These are phyloP conservation scores for Anthopleura sola DNA, from an alignment of 64 coral and sea anemone species.

Conservation along the genomic window DNA sequence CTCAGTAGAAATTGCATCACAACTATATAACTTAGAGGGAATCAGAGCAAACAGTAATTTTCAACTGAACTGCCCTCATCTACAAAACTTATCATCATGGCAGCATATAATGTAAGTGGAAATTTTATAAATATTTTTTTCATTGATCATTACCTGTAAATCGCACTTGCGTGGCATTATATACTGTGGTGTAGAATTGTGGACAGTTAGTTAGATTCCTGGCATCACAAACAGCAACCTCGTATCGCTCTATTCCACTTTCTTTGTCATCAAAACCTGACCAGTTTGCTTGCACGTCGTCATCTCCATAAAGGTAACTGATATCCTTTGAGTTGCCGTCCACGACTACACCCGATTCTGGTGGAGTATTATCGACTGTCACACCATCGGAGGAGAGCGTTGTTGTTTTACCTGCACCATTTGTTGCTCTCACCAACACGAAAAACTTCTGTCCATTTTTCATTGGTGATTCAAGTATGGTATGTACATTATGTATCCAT, in stretches of 20 bases:
- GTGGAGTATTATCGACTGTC: constrained; percentile 71
- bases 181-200: constrained; percentile 44
- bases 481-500: constrained; percentile 29
- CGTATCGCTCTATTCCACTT: constrained; percentile 70
- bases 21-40: no score
- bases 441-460: constrained; percentile 66
- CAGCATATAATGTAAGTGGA: no score
- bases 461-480: constrained; percentile 34
- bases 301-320: constrained; percentile 53
- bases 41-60: no score
- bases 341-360: constrained; percentile 52
- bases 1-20: background rate
- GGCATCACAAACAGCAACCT: constrained; percentile 77
- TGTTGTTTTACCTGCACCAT: constrained; percentile 58
- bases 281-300: constrained; percentile 63
- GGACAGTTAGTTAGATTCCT: constrained; percentile 62
- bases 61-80: no score
- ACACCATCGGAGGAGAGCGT: constrained; percentile 87
- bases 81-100: no score
- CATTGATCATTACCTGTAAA: background rate
- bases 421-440: constrained; percentile 66
- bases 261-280: constrained; percentile 62
- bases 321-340: constrained; percentile 62
- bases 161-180: constrained; percentile 38
- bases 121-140: no score